Percentiles rank a stretch among this genome's conserved stretches.
Evolutionary conservation across 53 echinoderm and acorn worm genomes (phyloP).

Genomic region (Astropecten irregularis): DNA sequence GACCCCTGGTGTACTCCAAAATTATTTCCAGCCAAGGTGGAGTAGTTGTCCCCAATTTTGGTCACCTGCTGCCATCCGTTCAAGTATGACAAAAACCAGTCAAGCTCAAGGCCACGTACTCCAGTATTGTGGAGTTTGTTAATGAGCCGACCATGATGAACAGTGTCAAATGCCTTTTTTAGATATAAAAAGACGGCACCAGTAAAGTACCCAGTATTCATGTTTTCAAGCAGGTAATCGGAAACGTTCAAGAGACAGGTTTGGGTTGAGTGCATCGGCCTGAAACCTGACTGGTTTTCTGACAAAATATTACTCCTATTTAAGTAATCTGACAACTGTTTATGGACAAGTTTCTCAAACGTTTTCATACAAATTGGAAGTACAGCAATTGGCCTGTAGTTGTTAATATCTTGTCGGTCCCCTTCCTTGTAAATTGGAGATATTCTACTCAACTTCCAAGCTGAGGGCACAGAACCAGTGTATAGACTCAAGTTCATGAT

Average conservation of each 20-base stretch:
- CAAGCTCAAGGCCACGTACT: conserved; percentile 41
- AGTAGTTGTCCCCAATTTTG: conserved; percentile 22
- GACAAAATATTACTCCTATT: conserved; percentile 6
- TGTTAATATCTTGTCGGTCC: not conserved
- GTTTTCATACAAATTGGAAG: conserved; percentile 2
- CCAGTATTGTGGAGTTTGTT: conserved; percentile 34
- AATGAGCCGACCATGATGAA: conserved; percentile 11
- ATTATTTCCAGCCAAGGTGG: not conserved
- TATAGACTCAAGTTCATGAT: not conserved
- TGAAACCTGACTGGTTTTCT: conserved; percentile 30
- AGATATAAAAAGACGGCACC: conserved; percentile 32
- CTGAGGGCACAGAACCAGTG: not conserved
- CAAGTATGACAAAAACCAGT: conserved; percentile 25
- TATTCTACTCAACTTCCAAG: not conserved
- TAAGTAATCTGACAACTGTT: conserved; percentile 5
- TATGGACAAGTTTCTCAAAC: conserved; percentile 6
- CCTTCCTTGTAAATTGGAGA: not conserved
- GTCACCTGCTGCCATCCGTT: conserved; percentile 7
- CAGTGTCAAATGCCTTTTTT: conserved; percentile 1
- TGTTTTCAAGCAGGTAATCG: conserved; percentile 28
- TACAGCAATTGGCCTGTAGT: conserved; percentile 6
- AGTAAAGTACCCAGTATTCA: conserved; percentile 8
- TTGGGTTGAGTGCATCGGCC: conserved; percentile 23
- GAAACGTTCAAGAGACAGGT: conserved; percentile 8
- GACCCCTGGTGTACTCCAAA: conserved; percentile 38